These are phyloP conservation scores for Apotomis capreana DNA, from an alignment of 2,888 invertebrate genomes.

Conservation along the genomic window DNA sequence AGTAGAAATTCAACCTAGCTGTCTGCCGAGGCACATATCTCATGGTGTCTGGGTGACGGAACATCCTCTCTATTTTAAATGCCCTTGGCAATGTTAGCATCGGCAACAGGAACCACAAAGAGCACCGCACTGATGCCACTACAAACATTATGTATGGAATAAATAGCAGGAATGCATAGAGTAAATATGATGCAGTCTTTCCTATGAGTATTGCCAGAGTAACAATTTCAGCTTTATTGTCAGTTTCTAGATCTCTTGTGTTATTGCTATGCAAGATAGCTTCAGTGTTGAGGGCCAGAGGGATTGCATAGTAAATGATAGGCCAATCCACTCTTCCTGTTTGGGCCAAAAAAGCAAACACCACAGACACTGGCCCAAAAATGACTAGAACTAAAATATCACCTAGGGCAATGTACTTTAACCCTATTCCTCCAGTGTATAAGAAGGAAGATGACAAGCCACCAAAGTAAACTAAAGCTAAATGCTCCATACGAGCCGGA, in stretches of 20 bases:
- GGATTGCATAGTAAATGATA: slow-evolving; percentile 96
- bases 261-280: slow-evolving; percentile 98
- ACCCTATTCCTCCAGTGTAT: slow-evolving; percentile 98
- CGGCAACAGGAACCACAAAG: slow-evolving; percentile 94
- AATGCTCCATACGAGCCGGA: slow-evolving; percentile 96
- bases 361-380: slow-evolving; percentile 96
- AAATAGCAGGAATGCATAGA: slow-evolving; percentile 95
- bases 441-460: slow-evolving; percentile 97
- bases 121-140: slow-evolving; percentile 92
- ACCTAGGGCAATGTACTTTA: slow-evolving; percentile 97
- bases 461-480: slow-evolving; percentile 97
- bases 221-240: slow-evolving; percentile 94
- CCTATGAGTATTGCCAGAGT: slow-evolving; percentile 97
- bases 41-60: slow-evolving; percentile 90
- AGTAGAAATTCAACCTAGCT: slow-evolving; percentile 94
- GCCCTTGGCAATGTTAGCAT: slow-evolving; percentile 93
- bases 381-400: slow-evolving; percentile 95
- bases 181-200: slow-evolving; percentile 93
- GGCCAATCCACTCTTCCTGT: slow-evolving; percentile 95
- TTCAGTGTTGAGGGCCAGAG: slow-evolving; percentile 96
- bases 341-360: slow-evolving; percentile 96
- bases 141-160: slow-evolving; percentile 95
- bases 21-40: slow-evolving; percentile 93
- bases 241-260: slow-evolving; percentile 94
- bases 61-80: slow-evolving; percentile 94